Conservation (phyloP, 1,140 invertebrate species). For the Musca domestica region DNA sequence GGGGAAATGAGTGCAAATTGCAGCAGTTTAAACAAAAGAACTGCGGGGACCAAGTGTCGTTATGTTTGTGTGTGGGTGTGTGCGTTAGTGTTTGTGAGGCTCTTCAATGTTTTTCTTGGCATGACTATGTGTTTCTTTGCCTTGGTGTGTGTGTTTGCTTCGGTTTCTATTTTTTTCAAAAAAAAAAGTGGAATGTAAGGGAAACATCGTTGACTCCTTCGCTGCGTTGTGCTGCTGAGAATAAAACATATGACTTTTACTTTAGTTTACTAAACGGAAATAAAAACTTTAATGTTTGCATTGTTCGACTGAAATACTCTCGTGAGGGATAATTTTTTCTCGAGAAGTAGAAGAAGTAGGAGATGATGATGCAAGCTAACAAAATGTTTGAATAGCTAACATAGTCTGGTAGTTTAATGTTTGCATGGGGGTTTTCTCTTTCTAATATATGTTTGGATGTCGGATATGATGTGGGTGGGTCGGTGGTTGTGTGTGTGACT, state of each 20-base stretch:
- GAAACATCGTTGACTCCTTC: too few relatives aligned
- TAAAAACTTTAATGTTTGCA: conserved; percentile 18
- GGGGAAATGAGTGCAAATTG: conserved; percentile 21
- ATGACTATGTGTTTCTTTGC: background rate
- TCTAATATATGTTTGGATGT: too few relatives aligned
- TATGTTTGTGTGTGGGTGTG: background rate
- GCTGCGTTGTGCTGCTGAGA: background rate
- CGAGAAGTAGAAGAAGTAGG: too few relatives aligned
- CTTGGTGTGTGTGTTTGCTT: background rate
- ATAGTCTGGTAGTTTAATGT: too few relatives aligned
- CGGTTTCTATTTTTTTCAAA: too few relatives aligned
- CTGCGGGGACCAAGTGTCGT: background rate
- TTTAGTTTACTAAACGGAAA: conserved; percentile 16
- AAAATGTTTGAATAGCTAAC: too few relatives aligned
- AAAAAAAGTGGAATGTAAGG: too few relatives aligned
- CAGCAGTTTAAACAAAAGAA: conserved; percentile 14
- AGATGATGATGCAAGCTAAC: too few relatives aligned
- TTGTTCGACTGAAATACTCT: conserved; percentile 2
- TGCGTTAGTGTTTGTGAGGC: background rate
- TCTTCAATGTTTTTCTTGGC: background rate
- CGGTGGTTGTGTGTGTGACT: too few relatives aligned
- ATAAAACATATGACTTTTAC: conserved; percentile 10
- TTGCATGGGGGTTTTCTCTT: too few relatives aligned
- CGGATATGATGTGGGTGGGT: too few relatives aligned
- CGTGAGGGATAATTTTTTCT: too few relatives aligned